Conservation (phyloP, 1,140 invertebrate genomes). For the Lepidurus couesii region DNA sequence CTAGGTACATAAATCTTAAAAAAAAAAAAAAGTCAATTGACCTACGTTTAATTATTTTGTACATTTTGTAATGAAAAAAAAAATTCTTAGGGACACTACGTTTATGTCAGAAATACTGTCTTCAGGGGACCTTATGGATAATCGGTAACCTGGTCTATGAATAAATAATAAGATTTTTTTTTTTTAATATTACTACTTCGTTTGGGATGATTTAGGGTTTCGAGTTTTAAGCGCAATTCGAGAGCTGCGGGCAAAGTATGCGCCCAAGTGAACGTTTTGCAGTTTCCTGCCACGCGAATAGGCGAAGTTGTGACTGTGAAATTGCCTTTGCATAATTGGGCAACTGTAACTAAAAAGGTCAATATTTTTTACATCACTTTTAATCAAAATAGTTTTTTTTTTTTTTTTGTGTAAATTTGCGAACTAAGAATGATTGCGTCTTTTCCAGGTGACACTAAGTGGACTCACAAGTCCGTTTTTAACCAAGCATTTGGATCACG, state of each 20-base stretch:
- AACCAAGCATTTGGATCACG: neutral
- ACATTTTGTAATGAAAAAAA: neutral
- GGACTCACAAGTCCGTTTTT: constrained; percentile 3
- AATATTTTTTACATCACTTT: neutral
- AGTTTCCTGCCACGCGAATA: neutral
- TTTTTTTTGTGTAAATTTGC: too few species aligned
- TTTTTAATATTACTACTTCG: neutral
- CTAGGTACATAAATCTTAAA: neutral
- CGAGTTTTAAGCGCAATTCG: neutral
- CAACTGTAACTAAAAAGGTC: neutral
- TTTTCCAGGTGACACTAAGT: neutral
- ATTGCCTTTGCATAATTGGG: constrained; percentile 2
- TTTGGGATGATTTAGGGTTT: neutral
- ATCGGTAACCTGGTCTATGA: neutral
- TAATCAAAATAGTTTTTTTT: too few species aligned
- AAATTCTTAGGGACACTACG: neutral
- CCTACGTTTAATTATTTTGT: neutral
- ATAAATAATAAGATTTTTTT: neutral
- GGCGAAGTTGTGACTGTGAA: neutral
- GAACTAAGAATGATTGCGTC: too few species aligned
- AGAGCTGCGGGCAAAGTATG: neutral
- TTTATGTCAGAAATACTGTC: neutral
- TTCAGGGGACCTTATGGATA: neutral
- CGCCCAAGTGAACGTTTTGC: neutral
- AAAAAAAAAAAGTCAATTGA: neutral